A percentile compares a stretch with the other conserved stretches of the same genome.
phyloP scores from a whole-genome alignment of 2,888 invertebrate species.

The Theristus sp. region DNA sequence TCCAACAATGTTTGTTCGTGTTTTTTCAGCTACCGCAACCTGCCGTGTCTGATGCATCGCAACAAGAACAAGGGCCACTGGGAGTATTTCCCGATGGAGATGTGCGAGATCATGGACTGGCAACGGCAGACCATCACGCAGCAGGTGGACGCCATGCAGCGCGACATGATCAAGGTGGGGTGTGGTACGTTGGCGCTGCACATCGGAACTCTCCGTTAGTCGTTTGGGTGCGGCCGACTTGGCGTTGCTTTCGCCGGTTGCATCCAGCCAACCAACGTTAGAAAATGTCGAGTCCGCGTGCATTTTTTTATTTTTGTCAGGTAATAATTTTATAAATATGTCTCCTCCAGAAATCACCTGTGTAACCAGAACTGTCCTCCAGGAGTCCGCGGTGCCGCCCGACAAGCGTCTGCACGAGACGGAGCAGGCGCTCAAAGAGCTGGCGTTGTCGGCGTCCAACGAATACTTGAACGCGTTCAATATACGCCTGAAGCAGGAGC shows the following conservation, averaged over 20 bases:
- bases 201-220: too few species aligned
- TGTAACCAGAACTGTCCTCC: too few species aligned
- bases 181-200: too few species aligned
- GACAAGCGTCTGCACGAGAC: background rate
- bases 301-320: too few species aligned
- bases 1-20: too few species aligned
- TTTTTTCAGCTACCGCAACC: background rate
- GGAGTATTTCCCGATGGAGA: background rate
- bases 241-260: too few species aligned
- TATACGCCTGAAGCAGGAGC: background rate
- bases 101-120: background rate
- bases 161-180: background rate
- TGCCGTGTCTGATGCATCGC: background rate
- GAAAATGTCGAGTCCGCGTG: too few species aligned
- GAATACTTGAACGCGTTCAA: background rate
- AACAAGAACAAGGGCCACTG: background rate
- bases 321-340: too few species aligned
- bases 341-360: too few species aligned
- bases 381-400: background rate
- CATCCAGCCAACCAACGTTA: too few species aligned
- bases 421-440: background rate
- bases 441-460: background rate
- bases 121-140: background rate
- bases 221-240: too few species aligned
- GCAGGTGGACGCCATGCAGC: background rate